Percentiles rank a stretch among this genome's conserved stretches.
Conservation (phyloP, 92 coral and sea anemone genomes). For the Zoanthus gigantus region DNA sequence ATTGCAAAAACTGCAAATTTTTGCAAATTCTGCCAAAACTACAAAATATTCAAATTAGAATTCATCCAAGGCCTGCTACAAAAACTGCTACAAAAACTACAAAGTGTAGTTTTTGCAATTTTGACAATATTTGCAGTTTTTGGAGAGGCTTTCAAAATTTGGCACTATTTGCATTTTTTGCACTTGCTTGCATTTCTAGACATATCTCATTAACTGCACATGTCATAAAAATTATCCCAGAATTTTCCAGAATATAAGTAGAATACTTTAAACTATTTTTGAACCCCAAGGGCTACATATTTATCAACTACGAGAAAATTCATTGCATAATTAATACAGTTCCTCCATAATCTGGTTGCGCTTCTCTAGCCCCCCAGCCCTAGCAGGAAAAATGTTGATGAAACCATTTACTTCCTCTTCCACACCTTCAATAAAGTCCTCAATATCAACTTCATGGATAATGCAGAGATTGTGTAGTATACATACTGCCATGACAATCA, state of each 20-base stretch:
- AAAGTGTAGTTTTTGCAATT: neutral
- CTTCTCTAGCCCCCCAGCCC: constrained; percentile 55
- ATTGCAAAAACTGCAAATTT: too few relatives aligned
- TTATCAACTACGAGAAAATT: constrained; percentile 34
- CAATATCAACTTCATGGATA: constrained; percentile 30
- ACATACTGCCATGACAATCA: constrained; percentile 54
- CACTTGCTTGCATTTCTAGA: neutral
- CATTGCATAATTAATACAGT: constrained; percentile 37
- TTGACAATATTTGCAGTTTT: neutral
- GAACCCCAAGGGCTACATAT: constrained; percentile 45
- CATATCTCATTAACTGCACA: constrained; percentile 27
- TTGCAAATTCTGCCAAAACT: too few relatives aligned
- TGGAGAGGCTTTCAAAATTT: neutral
- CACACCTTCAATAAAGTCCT: constrained; percentile 44
- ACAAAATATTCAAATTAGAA: too few relatives aligned
- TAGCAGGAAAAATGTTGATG: constrained; percentile 48
- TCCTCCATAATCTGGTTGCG: constrained; percentile 50
- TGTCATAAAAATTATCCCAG: constrained; percentile 44
- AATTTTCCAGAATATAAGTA: neutral
- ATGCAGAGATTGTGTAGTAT: constrained; percentile 53
- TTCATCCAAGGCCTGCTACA: too few relatives aligned
- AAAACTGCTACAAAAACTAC: too few relatives aligned
- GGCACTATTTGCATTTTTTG: neutral
- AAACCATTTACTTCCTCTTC: constrained; percentile 59
- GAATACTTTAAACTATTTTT: constrained; percentile 24